Evolutionary conservation across 2,797 vertebrate species (phyloP).

Genomic region (Pyrrhura leucotis): DNA sequence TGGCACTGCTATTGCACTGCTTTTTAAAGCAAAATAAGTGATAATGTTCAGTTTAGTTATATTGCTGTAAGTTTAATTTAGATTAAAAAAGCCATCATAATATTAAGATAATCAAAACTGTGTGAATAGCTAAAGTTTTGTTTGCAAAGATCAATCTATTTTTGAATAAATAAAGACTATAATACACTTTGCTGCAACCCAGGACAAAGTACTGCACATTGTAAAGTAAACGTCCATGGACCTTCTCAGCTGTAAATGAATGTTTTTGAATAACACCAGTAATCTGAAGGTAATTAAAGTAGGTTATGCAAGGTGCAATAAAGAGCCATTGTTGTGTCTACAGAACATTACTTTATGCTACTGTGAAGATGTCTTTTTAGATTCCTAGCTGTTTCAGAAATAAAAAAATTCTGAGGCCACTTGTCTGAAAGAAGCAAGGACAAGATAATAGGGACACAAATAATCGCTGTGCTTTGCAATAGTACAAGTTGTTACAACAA

Average conservation of each 20-base stretch:
- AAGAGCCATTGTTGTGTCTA: slow-evolving; percentile 74
- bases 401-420: slow-evolving; percentile 64
- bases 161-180: background rate
- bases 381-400: slow-evolving; percentile 63
- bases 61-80: background rate
- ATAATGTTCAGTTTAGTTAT: background rate
- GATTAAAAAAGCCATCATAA: background rate
- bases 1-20: background rate
- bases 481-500: slow-evolving; percentile 64
- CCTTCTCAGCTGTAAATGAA: slow-evolving; percentile 59
- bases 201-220: background rate
- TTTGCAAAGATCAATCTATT: background rate
- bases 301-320: slow-evolving; percentile 71
- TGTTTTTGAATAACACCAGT: slow-evolving; percentile 69
- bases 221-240: slow-evolving; percentile 42
- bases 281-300: slow-evolving; percentile 78
- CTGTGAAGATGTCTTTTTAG: slow-evolving; percentile 72
- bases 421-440: slow-evolving; percentile 75
- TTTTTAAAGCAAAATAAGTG: background rate
- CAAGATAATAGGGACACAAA: slow-evolving; percentile 77
- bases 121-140: background rate
- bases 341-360: slow-evolving; percentile 65
- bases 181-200: background rate
- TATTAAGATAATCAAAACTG: background rate
- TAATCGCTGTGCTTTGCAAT: slow-evolving; percentile 58